Percentiles rank a stretch among this genome's conserved stretches.
phyloP scores from a whole-genome alignment of 2,888 invertebrate species.

The Amorpha juglandis region DNA sequence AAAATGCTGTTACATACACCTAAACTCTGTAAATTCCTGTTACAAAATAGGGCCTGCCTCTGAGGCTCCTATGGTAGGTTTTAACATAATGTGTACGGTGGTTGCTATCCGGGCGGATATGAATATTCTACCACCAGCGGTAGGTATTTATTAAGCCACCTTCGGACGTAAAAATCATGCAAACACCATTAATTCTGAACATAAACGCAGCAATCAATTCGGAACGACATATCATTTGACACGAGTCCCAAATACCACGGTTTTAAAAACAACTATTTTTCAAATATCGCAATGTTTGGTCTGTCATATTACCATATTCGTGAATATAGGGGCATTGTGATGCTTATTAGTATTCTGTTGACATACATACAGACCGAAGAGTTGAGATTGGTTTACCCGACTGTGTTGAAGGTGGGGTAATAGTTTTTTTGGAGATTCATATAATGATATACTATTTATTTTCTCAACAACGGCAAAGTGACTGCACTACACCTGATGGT shows the following conservation, averaged over 20 bases:
- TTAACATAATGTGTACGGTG: too few relatives aligned
- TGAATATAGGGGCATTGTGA: slow-evolving; percentile 31
- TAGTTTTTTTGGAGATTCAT: background rate
- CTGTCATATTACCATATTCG: slow-evolving; percentile 12
- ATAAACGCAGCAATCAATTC: slow-evolving; percentile 2
- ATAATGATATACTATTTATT: too few relatives aligned
- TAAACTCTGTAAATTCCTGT: too few relatives aligned
- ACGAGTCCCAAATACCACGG: slow-evolving; percentile 17
- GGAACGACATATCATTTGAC: background rate
- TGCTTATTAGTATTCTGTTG: background rate
- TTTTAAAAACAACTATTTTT: slow-evolving; percentile 24
- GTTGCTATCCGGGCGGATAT: too few relatives aligned
- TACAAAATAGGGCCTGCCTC: too few relatives aligned
- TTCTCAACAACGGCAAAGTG: too few relatives aligned
- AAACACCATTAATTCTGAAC: background rate
- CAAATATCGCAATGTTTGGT: slow-evolving; percentile 36
- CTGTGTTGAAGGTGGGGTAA: background rate
- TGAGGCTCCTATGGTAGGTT: too few relatives aligned
- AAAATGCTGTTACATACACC: too few relatives aligned
- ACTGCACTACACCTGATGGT: too few relatives aligned
- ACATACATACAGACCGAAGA: background rate
- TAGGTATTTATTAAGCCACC: too few relatives aligned
- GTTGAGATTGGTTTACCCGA: background rate
- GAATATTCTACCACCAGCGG: too few relatives aligned
- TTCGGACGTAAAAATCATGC: too few relatives aligned